Conservation (phyloP, 2,113 vertebrate species). For the Brachyistius frenatus region DNA sequence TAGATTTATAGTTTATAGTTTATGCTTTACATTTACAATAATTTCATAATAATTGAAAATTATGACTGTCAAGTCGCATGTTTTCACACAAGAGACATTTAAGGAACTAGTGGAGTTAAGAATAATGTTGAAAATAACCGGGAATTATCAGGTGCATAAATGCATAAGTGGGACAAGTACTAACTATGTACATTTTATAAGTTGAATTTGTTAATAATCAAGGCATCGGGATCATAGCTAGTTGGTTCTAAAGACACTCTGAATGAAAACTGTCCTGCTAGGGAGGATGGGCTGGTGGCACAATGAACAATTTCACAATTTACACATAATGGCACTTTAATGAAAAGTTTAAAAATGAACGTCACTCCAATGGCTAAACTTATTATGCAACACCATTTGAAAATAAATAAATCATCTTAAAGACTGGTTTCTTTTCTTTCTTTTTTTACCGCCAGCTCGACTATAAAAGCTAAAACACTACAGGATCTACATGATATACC, state of each 20-base stretch:
- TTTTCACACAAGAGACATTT: too few relatives aligned
- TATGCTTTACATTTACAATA: too few relatives aligned
- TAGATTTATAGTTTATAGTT: too few relatives aligned
- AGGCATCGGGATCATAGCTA: neutral
- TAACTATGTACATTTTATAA: neutral
- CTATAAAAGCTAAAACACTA: slow-evolving; percentile 50
- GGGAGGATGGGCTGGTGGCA: neutral
- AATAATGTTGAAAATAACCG: neutral
- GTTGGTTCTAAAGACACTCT: slow-evolving; percentile 8
- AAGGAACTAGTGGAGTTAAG: too few relatives aligned
- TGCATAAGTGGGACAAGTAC: neutral
- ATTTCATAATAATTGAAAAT: too few relatives aligned
- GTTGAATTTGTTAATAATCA: slow-evolving; percentile 4
- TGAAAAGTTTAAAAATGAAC: neutral
- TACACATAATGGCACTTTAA: slow-evolving; percentile 8
- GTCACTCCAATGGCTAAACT: neutral
- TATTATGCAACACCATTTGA: slow-evolving; percentile 22
- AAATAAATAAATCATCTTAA: slow-evolving; percentile 24
- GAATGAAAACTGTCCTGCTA: slow-evolving; percentile 7
- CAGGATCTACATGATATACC: slow-evolving; percentile 43
- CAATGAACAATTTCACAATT: neutral
- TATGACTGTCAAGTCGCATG: too few relatives aligned
- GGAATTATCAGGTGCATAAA: neutral
- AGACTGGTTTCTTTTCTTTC: slow-evolving; percentile 1
- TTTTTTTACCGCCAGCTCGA: slow-evolving; percentile 11